Percentiles rank a stretch among this genome's conserved stretches.
Conservation (phyloP, 2,888 invertebrate genomes). For the Nymphalis c-album region DNA sequence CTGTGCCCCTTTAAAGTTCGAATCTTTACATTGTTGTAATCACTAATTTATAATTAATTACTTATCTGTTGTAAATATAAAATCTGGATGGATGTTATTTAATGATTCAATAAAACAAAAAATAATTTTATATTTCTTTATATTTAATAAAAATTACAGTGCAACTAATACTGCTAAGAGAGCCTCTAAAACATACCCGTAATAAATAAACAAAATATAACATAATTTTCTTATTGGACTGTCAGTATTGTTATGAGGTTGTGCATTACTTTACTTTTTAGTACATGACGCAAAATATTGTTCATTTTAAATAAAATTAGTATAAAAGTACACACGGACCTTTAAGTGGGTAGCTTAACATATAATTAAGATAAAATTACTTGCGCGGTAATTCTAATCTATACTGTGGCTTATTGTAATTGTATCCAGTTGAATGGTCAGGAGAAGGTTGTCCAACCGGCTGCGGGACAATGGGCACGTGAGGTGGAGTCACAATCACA, state of each 20-base stretch:
- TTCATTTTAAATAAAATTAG: no score
- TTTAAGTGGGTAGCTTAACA: not conserved
- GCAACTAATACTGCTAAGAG: conserved; percentile 30
- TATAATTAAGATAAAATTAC: conserved; percentile 44
- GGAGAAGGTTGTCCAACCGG: conserved; percentile 45
- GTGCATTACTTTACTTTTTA: no score
- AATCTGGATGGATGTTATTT: conserved; percentile 14
- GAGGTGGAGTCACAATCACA: conserved; percentile 72
- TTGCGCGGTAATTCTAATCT: conserved; percentile 69
- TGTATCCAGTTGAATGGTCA: conserved; percentile 57
- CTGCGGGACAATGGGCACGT: conserved; percentile 56
- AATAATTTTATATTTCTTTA: not conserved
- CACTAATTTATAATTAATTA: not conserved
- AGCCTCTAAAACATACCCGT: conserved; percentile 34
- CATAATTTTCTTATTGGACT: not conserved
- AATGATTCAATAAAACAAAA: conserved; percentile 1
- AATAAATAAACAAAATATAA: conserved; percentile 2
- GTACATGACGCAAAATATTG: no score
- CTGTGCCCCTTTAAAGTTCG: no score
- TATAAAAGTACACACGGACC: no score
- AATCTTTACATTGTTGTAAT: not conserved
- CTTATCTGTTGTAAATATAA: not conserved
- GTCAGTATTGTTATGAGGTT: no score
- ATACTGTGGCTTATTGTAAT: conserved; percentile 70
- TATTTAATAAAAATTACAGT: not conserved